Evolutionary conservation across 2,113 vertebrate genomes (phyloP).

Genomic region (Colinus virginianus): DNA sequence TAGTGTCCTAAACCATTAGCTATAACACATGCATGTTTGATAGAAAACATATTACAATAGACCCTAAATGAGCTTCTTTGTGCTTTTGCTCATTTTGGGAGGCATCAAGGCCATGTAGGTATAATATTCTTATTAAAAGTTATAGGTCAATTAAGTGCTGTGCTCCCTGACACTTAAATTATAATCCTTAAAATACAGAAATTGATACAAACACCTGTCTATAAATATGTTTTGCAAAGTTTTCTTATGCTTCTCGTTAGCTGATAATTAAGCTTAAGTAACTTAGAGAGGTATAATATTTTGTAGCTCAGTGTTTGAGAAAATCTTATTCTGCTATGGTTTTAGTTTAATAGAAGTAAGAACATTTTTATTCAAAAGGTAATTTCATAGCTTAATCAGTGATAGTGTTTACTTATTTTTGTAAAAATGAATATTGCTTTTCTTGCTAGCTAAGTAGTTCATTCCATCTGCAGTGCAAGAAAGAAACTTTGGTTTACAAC

Average conservation of each 20-base stretch:
- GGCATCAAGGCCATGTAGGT: not conserved
- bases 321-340: not conserved
- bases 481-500: constrained; percentile 40
- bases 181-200: not conserved
- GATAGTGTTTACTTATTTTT: not conserved
- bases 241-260: not conserved
- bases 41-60: not conserved
- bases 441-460: not conserved
- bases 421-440: not conserved
- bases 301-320: not conserved
- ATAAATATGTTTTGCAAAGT: not conserved
- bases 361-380: not conserved
- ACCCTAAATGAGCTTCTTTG: not conserved
- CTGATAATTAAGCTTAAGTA: not conserved
- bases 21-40: not conserved
- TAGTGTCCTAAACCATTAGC: not conserved
- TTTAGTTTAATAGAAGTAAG: not conserved
- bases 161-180: not conserved
- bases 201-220: not conserved
- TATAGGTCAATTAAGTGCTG: not conserved
- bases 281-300: not conserved
- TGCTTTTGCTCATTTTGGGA: not conserved
- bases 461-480: not conserved
- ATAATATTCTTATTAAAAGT: not conserved
- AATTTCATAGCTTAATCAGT: not conserved